Evolutionary conservation across 2,888 invertebrate genomes (phyloP), one percentile per base, ranked within the genome.

Genomic region (Anodontia alba): DNA sequence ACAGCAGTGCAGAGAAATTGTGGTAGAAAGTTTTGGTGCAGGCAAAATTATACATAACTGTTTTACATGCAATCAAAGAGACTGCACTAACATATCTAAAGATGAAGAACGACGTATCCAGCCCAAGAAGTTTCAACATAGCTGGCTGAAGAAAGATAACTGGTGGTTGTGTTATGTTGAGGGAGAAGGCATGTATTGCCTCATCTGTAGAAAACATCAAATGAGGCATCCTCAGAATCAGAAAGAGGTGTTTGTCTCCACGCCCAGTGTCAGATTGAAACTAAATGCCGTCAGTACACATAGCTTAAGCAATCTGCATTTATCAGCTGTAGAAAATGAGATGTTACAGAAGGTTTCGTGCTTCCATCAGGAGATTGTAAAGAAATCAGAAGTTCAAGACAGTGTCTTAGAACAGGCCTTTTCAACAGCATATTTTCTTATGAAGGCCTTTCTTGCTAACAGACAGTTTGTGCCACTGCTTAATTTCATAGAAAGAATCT

Each of bases 381-480:
- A 78, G 51, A 71, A 76, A 42, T 38, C 54, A 29, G 70, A 78
- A 42, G 46, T 68, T 26, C 69, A 68, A 36, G 38, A 51, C 20
- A 46, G 36, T 17, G 67, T 70, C 29, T 15, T 76, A 15, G 62
- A 78, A 66, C 67, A 57, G 36, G 78, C 78, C 36, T 79, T 82
- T 79, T 67, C 70, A 26, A 54, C 66, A 42, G 76, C 73, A 10
- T 76, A 79, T 67, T 82, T 82, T 76, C n/a, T 82, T 20, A 82
- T 82, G 82, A 82, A 76, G 57, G 38, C 77, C 15, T 78, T 83
- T 46, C 77, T 83, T 62, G 71, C 75, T 23, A 80, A 83, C 76
- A 29, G 71, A 38, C 70, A 72, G 42, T 72, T 80, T 43, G 3
- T 76, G 43, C 77, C 80, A 26, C 29, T 83, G 42, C 31, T 83